A percentile compares a stretch with the other conserved stretches of the same genome.
phyloP scores from a whole-genome alignment of 2,113 vertebrate species.

The Phyllostomus discolor region DNA sequence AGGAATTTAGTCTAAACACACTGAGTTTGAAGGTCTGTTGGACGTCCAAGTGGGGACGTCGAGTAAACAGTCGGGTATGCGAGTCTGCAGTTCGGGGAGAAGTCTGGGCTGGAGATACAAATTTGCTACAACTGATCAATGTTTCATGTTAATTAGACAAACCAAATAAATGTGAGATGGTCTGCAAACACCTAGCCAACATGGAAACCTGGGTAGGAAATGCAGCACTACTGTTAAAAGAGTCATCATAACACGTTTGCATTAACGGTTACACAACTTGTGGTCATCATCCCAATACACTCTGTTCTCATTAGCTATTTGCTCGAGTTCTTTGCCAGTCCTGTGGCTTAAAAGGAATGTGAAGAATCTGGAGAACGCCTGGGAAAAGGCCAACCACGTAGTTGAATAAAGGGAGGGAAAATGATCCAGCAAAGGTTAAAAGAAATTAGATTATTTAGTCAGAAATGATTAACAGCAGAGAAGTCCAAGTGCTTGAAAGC shows the following conservation, averaged over 20 bases:
- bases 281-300: not conserved
- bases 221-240: not conserved
- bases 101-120: not conserved
- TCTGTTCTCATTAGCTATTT: not conserved
- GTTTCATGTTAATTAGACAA: not conserved
- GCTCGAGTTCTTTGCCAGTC: not conserved
- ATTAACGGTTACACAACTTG: not conserved
- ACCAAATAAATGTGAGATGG: not conserved
- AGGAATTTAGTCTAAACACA: not conserved
- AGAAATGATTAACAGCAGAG: not conserved
- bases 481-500: not conserved
- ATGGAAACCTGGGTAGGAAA: not conserved
- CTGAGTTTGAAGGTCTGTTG: not conserved
- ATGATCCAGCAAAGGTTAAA: not conserved
- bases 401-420: not conserved
- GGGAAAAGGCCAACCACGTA: not conserved
- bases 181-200: not conserved
- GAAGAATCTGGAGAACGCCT: constrained; percentile 42
- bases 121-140: not conserved
- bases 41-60: not conserved
- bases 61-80: not conserved
- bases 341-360: constrained; percentile 48
- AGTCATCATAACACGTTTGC: not conserved
- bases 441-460: not conserved
- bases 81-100: not conserved